Base-by-base conservation (phyloP, 2,113 vertebrate species). In the Seriola dumerili region DNA sequence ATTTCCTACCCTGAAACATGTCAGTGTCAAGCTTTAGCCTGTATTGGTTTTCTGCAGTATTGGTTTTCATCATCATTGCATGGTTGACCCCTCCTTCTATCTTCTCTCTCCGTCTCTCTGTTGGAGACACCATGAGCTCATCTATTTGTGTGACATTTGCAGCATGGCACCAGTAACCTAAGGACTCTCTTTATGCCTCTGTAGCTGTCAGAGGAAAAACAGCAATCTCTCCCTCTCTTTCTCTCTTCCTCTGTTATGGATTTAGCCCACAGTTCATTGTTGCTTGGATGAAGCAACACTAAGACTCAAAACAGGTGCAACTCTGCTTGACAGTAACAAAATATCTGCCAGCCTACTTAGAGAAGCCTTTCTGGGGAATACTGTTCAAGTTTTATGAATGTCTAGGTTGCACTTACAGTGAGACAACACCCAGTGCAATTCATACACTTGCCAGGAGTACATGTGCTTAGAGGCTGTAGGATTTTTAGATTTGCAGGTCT, bases 81-180 rank as follows among this genome's bases (percentile, higher is more conserved):
- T 72, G 85, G 84, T 81, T 85, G 84, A 90, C 78, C 85, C 72
- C 66, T 81, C 69, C 78, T 44, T 76, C 42, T 61, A 57, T 25
- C 65, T 61, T 29, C 14, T 13, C 29, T 38, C 63, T 72, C 68
- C n/a, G 25, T 71, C 81, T 79, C 88, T 63, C 76, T 57, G 68
- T 34, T 67, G 82, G 80, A 83, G 69, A 69, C 65, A 48, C 59
- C 54, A 64, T 10, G 16, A 80, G 52, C 88, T 86, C 85, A 86
- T 93, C 81, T 88, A 75, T 92, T 91, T 80, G 74, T 70, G 64
- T 91, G 85, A 89, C 80, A 92, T 92, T 93, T 93, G 78, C 69
- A 44, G 77, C 83, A 71, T 81, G 80, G 72, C 76, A 89, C 85
- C 81, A 71, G 76, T 72, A 88, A 88, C 85, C 83, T 85, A 42